A percentile compares a stretch with the other conserved stretches of the same genome.
phyloP scores from a whole-genome alignment of 2,113 vertebrate species.

The Mormyrus iriodes region DNA sequence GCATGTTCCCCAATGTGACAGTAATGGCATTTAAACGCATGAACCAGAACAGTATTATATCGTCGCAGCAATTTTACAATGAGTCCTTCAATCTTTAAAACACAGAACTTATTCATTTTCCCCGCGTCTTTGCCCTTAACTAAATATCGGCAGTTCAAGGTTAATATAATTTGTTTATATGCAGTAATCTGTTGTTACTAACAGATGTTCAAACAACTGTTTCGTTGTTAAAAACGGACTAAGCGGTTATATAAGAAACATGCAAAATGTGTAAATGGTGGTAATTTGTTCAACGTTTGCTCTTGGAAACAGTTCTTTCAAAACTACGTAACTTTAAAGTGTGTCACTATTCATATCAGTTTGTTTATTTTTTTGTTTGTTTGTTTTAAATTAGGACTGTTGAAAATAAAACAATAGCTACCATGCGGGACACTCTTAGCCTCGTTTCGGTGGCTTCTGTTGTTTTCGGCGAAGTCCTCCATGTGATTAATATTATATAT shows the following conservation, averaged over 20 bases:
- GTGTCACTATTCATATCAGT: not conserved
- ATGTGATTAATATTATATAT: not conserved
- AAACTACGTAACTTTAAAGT: not conserved
- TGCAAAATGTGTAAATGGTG: not conserved
- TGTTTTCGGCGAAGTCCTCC: not conserved
- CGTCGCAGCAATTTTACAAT: not conserved
- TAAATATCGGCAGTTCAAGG: constrained; percentile 8
- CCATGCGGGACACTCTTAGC: not conserved
- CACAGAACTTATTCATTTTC: not conserved
- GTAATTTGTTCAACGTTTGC: not conserved
- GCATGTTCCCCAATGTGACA: constrained; percentile 8
- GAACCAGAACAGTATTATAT: not conserved
- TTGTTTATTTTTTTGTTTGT: not conserved
- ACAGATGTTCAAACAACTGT: not conserved
- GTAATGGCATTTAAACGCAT: constrained; percentile 10
- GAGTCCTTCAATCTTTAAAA: not conserved
- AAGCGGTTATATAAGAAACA: not conserved
- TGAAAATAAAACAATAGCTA: not conserved
- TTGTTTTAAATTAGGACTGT: not conserved
- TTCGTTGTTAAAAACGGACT: not conserved
- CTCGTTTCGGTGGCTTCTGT: not conserved
- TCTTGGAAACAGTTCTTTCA: not conserved
- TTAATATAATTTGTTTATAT: constrained; percentile 8
- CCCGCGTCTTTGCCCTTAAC: not conserved
- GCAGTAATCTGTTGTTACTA: not conserved